Percentiles rank a stretch among this genome's conserved stretches.
These are phyloP conservation scores for Dasyornis broadbenti DNA, from an alignment of 2,113 vertebrate species.

Conservation along the genomic window DNA sequence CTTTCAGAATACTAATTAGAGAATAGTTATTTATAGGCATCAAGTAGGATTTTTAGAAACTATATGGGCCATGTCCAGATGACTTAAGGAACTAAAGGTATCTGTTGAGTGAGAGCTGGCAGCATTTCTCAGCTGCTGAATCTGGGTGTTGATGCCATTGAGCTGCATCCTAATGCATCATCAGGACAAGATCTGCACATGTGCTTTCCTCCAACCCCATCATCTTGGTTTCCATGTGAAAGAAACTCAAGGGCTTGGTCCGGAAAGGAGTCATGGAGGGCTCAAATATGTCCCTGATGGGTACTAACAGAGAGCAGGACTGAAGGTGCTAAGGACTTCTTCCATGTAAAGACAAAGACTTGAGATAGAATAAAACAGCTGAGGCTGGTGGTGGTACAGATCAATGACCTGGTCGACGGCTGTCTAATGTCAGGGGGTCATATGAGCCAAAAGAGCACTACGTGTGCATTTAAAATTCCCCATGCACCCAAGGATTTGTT, in stretches of 20 bases:
- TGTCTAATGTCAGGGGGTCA: not conserved
- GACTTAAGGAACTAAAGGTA: not conserved
- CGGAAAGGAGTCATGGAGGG: not conserved
- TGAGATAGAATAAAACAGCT: not conserved
- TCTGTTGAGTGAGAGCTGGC: not conserved
- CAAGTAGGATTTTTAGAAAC: not conserved
- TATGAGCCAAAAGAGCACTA: not conserved
- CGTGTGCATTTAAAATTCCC: not conserved
- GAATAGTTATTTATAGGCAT: not conserved
- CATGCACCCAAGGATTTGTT: not conserved
- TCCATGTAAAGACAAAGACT: not conserved
- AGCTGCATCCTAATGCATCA: not conserved
- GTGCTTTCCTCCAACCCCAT: not conserved
- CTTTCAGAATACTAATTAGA: not conserved
- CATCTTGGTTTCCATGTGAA: not conserved
- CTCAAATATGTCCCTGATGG: not conserved
- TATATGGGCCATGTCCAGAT: not conserved
- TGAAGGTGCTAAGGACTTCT: not conserved
- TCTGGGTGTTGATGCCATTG: not conserved
- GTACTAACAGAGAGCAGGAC: rapidly evolving
- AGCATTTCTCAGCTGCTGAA: not conserved
- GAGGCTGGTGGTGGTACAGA: not conserved
- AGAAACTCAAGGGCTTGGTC: not conserved
- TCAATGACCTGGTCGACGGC: not conserved
- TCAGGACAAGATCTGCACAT: not conserved